Evolutionary conservation across 2,888 invertebrate species (phyloP).

Genomic region (Acheta domesticus): DNA sequence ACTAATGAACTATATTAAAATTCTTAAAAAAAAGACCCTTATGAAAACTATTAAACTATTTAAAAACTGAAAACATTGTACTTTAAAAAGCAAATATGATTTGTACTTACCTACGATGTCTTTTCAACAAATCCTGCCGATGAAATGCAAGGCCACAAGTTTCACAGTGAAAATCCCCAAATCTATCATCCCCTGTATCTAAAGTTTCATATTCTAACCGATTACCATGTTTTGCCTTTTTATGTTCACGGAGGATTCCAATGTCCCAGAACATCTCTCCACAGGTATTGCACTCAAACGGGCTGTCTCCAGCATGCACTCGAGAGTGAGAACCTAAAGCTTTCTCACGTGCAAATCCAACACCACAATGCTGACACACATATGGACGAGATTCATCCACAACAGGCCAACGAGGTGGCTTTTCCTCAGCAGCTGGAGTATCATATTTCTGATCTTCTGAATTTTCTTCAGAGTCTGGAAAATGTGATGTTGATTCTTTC

Average conservation of each 20-base stretch:
- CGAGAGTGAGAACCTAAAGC: slow-evolving; percentile 73
- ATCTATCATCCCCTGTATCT: slow-evolving; percentile 49
- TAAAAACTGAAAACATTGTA: no score
- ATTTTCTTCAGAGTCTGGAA: slow-evolving; percentile 23
- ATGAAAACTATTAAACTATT: no score
- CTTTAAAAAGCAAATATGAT: not conserved
- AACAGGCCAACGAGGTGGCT: slow-evolving; percentile 52
- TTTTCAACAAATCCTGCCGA: slow-evolving; percentile 67
- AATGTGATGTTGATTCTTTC: slow-evolving; percentile 40
- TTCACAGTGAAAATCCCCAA: slow-evolving; percentile 53
- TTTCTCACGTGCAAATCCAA: slow-evolving; percentile 78
- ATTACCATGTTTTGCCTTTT: slow-evolving; percentile 55
- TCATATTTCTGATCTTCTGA: slow-evolving; percentile 18
- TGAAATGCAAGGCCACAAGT: slow-evolving; percentile 78
- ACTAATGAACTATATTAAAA: no score
- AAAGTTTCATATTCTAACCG: slow-evolving; percentile 45
- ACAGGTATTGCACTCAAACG: slow-evolving; percentile 74
- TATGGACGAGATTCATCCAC: slow-evolving; percentile 73
- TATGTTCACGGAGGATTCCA: slow-evolving; percentile 58
- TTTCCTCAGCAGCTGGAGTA: not conserved
- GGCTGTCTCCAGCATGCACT: slow-evolving; percentile 75
- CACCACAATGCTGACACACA: slow-evolving; percentile 72
- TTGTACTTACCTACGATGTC: slow-evolving; percentile 58
- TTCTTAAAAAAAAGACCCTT: no score
- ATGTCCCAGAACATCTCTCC: slow-evolving; percentile 79